Percentiles rank a stretch among this genome's conserved stretches.
Conservation (phyloP, 1,140 invertebrate species). For the Hetaerina americana region DNA sequence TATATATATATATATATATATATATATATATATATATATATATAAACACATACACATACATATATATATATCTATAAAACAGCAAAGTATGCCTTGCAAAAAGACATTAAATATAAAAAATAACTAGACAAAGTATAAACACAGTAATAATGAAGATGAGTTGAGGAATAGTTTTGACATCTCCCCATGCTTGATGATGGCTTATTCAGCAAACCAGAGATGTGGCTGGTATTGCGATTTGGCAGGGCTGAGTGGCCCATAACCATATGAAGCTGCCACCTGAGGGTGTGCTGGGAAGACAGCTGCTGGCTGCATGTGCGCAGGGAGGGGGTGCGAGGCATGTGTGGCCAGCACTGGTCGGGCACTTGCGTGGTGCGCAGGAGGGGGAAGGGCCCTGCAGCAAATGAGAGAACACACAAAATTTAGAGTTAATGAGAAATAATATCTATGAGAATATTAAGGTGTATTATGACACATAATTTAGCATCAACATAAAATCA, state of each 20-base stretch:
- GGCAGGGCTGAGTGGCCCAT: conserved; percentile 56
- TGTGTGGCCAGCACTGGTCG: conserved; percentile 59
- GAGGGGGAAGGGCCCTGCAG: conserved; percentile 55
- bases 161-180: not conserved
- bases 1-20: too few species aligned
- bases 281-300: conserved; percentile 50
- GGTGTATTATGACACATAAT: too few species aligned
- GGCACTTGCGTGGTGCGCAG: conserved; percentile 72
- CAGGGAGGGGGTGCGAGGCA: conserved; percentile 64
- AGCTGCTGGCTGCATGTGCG: conserved; percentile 60
- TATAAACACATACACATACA: not conserved
- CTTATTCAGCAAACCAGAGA: conserved; percentile 62
- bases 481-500: too few species aligned
- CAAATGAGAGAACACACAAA: too few species aligned
- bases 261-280: conserved; percentile 48
- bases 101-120: conserved; percentile 1
- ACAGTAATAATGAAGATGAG: not conserved
- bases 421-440: too few species aligned
- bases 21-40: too few species aligned
- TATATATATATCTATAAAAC: not conserved
- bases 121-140: not conserved
- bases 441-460: too few species aligned
- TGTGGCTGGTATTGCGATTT: conserved; percentile 55
- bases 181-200: not conserved
- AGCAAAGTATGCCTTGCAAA: not conserved